Evolutionary conservation across 2,113 vertebrate genomes (phyloP).

Genomic region (Tichodroma muraria): DNA sequence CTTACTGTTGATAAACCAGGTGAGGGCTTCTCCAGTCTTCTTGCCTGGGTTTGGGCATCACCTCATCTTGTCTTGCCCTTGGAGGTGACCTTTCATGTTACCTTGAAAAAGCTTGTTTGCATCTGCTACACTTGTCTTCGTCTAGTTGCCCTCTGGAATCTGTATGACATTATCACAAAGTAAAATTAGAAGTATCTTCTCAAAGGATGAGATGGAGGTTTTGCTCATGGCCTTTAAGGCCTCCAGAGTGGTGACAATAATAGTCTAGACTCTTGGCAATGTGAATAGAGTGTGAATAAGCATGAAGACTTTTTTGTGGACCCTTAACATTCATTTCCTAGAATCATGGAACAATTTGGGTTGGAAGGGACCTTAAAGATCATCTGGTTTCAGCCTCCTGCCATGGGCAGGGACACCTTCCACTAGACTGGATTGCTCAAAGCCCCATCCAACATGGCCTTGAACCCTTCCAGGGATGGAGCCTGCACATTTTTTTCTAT

Average conservation of each 20-base stretch:
- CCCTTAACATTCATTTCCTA: not conserved
- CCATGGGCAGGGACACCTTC: not conserved
- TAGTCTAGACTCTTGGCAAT: not conserved
- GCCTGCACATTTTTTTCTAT: not conserved
- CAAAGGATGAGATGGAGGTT: not conserved
- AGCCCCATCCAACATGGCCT: not conserved
- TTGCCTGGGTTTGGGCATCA: not conserved
- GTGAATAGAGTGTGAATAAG: not conserved
- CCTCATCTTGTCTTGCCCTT: not conserved
- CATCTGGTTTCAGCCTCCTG: not conserved
- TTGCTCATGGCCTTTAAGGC: not conserved
- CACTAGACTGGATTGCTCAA: fast-evolving
- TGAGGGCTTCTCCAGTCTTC: not conserved
- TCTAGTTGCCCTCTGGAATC: not conserved
- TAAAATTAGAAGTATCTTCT: not conserved
- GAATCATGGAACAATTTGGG: not conserved
- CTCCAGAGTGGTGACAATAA: not conserved
- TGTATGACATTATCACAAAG: not conserved
- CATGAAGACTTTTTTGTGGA: not conserved
- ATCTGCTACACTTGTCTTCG: not conserved
- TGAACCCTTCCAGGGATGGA: not conserved
- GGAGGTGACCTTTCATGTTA: not conserved
- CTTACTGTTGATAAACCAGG: not conserved
- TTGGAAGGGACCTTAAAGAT: not conserved
- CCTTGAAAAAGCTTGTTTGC: not conserved